These are phyloP conservation scores for Andrena minutula DNA, from an alignment of 2,888 invertebrate species.

Conservation along the genomic window DNA sequence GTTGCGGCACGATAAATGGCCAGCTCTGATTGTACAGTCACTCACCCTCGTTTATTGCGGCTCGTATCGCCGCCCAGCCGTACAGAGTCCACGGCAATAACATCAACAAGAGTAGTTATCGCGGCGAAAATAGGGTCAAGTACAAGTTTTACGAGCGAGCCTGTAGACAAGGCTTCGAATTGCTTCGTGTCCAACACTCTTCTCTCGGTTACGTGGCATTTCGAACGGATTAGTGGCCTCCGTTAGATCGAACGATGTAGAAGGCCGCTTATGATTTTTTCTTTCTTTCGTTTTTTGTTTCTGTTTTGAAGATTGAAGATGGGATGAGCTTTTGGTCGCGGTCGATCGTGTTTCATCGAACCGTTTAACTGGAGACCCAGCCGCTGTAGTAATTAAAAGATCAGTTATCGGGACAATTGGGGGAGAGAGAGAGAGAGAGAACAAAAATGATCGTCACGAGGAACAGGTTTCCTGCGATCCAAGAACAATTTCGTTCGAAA, in stretches of 20 bases:
- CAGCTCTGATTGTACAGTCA: slow-evolving; percentile 60
- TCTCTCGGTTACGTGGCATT: not conserved
- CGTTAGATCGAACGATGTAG: not conserved
- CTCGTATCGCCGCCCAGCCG: slow-evolving; percentile 44
- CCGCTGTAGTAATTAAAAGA: slow-evolving; percentile 52
- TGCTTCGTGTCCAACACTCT: not conserved
- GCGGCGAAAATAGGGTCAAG: slow-evolving; percentile 61
- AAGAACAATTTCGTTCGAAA: slow-evolving; percentile 38
- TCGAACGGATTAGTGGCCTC: slow-evolving; percentile 1
- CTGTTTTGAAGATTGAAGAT: slow-evolving; percentile 7
- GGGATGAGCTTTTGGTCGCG: slow-evolving; percentile 1
- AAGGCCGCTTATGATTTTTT: slow-evolving; percentile 32
- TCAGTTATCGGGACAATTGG: slow-evolving; percentile 50
- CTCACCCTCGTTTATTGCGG: slow-evolving; percentile 68
- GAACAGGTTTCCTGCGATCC: slow-evolving; percentile 11
- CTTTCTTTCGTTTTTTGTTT: not conserved
- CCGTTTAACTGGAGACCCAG: slow-evolving; percentile 26
- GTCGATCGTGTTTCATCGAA: slow-evolving; percentile 26
- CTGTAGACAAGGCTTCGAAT: slow-evolving; percentile 27
- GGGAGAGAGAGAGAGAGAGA: too few relatives aligned
- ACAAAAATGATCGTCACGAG: not conserved
- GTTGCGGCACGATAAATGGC: slow-evolving; percentile 61
- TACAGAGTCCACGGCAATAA: slow-evolving; percentile 53
- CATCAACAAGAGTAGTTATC: slow-evolving; percentile 54
- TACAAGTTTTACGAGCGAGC: slow-evolving; percentile 61